phyloP scores from a whole-genome alignment of 2,797 vertebrate species.

The Alauda arvensis region DNA sequence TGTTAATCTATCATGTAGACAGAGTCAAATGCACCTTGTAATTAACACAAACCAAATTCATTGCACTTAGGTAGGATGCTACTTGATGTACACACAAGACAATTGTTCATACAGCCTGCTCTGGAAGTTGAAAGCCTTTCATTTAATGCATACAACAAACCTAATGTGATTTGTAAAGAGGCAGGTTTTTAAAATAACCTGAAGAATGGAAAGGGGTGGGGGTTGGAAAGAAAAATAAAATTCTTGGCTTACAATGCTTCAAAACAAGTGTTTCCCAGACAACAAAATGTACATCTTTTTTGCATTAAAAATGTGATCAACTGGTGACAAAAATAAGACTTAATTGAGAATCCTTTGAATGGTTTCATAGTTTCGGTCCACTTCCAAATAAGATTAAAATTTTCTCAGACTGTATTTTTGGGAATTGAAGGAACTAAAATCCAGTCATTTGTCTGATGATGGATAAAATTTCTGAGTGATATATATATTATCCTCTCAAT shows the following conservation, averaged over 20 bases:
- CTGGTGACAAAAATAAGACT: not conserved
- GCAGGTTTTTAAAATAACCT: not conserved
- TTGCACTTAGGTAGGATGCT: not conserved
- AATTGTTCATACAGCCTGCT: not conserved
- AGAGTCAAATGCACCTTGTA: conserved; percentile 30
- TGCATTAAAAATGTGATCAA: not conserved
- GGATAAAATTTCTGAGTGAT: not conserved
- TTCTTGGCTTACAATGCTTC: not conserved
- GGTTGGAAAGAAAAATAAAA: not conserved
- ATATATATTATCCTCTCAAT: not conserved
- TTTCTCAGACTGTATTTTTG: not conserved
- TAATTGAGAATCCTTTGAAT: not conserved
- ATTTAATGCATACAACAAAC: conserved; percentile 24
- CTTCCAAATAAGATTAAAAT: not conserved
- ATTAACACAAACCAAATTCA: conserved; percentile 34
- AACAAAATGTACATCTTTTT: not conserved
- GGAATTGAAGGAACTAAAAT: not conserved
- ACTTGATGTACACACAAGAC: not conserved
- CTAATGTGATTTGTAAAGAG: conserved; percentile 22
- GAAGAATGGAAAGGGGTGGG: not conserved
- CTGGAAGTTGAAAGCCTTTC: conserved; percentile 6
- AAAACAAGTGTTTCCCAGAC: not conserved
- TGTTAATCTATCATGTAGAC: conserved; percentile 24
- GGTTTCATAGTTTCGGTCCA: not conserved
- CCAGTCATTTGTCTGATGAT: not conserved